Evolutionary conservation across 2,888 invertebrate genomes (phyloP).

Genomic region (Anagyrus pseudococci): DNA sequence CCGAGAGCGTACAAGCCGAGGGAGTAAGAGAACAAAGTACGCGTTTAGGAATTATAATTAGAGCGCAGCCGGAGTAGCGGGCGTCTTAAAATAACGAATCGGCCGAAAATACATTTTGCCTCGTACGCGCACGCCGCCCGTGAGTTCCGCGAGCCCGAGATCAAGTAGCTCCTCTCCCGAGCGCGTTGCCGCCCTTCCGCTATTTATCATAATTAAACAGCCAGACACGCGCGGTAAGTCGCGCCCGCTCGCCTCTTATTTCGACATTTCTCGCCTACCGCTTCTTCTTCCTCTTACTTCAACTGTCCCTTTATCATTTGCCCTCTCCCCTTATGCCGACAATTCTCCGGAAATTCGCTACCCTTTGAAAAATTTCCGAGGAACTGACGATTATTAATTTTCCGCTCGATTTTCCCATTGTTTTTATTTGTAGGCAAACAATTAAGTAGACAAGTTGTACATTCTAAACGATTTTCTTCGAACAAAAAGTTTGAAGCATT

Average conservation of each 20-base stretch:
- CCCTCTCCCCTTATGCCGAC: too few species aligned
- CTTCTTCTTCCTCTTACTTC: slow-evolving; percentile 1
- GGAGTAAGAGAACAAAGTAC: slow-evolving; percentile 15
- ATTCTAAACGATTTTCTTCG: too few species aligned
- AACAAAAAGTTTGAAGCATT: too few species aligned
- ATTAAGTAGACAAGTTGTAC: too few species aligned
- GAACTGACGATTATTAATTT: too few species aligned
- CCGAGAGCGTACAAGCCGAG: too few species aligned
- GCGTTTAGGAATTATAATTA: slow-evolving; percentile 38
- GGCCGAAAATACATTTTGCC: slow-evolving; percentile 32
- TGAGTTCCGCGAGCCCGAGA: slow-evolving; percentile 25
- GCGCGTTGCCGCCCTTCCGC: neutral
- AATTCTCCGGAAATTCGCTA: too few species aligned
- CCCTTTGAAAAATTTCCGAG: too few species aligned
- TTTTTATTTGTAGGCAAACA: too few species aligned
- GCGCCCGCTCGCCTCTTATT: neutral
- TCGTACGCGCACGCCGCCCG: slow-evolving; percentile 6
- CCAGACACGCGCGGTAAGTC: slow-evolving; percentile 8
- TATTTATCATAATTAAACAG: slow-evolving; percentile 39
- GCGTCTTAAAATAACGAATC: slow-evolving; percentile 34
- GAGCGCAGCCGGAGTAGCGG: slow-evolving; percentile 17
- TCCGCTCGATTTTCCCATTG: too few species aligned
- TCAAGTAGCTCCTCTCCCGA: slow-evolving; percentile 27
- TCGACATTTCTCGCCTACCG: neutral
- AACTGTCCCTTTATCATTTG: neutral